Conservation (phyloP, 2,113 vertebrate species). For the Mustelus asterias region DNA sequence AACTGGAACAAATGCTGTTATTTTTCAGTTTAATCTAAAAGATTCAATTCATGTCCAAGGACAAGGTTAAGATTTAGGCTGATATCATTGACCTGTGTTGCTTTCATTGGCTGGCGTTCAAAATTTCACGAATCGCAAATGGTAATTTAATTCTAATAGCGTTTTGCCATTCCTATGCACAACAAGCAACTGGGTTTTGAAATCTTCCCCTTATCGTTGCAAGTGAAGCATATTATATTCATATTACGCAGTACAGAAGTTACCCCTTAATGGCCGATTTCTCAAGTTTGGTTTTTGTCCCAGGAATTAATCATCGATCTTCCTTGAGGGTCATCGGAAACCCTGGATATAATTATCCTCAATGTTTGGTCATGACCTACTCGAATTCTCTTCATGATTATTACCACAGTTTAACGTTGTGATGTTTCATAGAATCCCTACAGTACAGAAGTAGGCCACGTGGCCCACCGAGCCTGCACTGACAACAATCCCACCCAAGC, state of each 20-base stretch:
- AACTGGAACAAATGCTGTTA: not conserved
- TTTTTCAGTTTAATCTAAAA: slow-evolving; percentile 24
- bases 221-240: not conserved
- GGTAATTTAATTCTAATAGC: not conserved
- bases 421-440: not conserved
- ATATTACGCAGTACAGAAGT: not conserved
- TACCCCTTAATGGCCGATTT: not conserved
- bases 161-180: not conserved
- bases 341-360: not conserved
- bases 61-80: not conserved
- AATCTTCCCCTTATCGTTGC: not conserved
- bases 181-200: not conserved
- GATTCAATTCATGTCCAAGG: slow-evolving; percentile 1
- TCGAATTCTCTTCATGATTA: not conserved
- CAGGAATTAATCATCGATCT: not conserved
- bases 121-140: not conserved
- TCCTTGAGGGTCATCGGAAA: not conserved
- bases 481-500: too few species aligned
- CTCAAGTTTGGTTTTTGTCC: not conserved
- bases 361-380: not conserved
- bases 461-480: too few species aligned
- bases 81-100: not conserved
- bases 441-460: too few species aligned
- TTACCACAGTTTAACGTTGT: not conserved
- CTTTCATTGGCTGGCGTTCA: not conserved